Evolutionary conservation across 2,888 invertebrate species (phyloP).

Genomic region (Eurois occulta): DNA sequence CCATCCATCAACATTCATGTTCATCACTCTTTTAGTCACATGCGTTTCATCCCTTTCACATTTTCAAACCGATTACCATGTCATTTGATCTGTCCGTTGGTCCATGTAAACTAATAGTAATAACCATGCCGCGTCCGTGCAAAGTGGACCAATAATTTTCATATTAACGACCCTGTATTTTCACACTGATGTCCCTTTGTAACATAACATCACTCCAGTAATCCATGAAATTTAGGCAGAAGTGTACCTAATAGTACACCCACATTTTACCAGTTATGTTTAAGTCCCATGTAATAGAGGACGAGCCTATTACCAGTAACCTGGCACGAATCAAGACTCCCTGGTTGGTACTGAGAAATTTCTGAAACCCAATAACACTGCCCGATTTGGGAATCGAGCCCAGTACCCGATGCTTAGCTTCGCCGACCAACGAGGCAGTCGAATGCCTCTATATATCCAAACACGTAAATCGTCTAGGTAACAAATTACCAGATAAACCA

Average conservation of each 20-base stretch:
- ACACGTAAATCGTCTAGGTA: conserved; percentile 30
- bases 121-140: no score
- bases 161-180: neutral
- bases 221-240: neutral
- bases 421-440: neutral
- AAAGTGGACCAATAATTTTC: neutral
- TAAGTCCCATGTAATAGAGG: neutral
- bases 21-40: no score
- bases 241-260: neutral
- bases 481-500: conserved; percentile 57
- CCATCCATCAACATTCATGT: no score
- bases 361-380: neutral
- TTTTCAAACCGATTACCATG: neutral
- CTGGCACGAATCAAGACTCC: neutral
- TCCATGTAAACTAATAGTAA: neutral
- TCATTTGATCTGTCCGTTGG: neutral
- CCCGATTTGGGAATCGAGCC: neutral
- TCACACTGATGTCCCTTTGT: neutral
- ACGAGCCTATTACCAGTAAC: neutral
- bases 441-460: neutral
- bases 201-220: neutral
- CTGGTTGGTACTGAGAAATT: neutral
- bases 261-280: neutral
- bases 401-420: neutral
- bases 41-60: no score